Percentiles rank a stretch among this genome's conserved stretches.
These are phyloP conservation scores for Corythaixoides concolor DNA, from an alignment of 2,113 vertebrate species.

Conservation along the genomic window DNA sequence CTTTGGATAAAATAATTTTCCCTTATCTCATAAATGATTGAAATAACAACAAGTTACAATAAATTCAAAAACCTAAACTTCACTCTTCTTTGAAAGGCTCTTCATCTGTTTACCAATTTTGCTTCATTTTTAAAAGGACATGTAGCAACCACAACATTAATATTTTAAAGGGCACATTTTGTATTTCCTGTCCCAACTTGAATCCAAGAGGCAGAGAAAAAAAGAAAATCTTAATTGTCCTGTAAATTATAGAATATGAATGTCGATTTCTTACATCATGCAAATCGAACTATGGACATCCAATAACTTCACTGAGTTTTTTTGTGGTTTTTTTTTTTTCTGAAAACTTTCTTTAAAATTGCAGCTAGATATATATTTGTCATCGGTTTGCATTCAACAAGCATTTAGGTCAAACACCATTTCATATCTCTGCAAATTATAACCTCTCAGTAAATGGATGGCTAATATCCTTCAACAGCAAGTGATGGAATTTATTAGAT, in stretches of 20 bases:
- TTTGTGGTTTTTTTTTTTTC: neutral
- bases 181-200: neutral
- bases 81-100: neutral
- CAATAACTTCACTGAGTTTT: neutral
- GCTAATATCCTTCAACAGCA: conserved; percentile 60
- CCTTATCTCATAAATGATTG: neutral
- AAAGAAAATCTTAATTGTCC: neutral
- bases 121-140: neutral
- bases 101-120: neutral
- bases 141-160: neutral
- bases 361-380: neutral
- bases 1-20: neutral
- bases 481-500: conserved; percentile 67
- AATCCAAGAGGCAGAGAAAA: neutral
- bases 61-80: neutral
- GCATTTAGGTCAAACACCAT: conserved; percentile 31
- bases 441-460: conserved; percentile 52
- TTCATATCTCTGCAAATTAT: conserved; percentile 64
- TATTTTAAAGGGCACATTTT: neutral
- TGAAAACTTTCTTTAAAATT: neutral
- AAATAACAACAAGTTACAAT: neutral
- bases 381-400: conserved; percentile 28
- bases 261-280: neutral
- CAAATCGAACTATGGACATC: neutral
- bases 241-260: neutral